Evolutionary conservation across 1,140 invertebrate genomes (phyloP).

Genomic region (Drosophila ambigua): DNA sequence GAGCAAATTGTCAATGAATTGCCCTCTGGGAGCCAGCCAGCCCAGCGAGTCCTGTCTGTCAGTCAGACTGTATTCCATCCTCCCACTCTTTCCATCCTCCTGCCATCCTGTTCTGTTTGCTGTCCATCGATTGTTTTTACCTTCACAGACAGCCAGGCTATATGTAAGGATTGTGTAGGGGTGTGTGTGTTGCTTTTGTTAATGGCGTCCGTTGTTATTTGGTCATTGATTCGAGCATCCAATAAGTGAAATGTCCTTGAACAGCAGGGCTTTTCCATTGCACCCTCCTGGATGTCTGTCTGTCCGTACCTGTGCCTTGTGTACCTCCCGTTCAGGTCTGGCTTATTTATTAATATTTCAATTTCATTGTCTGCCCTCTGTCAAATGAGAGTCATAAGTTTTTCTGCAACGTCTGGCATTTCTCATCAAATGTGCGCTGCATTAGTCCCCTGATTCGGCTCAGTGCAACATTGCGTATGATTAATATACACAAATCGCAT

Average conservation of each 20-base stretch:
- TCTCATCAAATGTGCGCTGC: conserved; percentile 8
- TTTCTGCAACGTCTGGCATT: not conserved
- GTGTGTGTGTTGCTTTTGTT: conserved; percentile 40
- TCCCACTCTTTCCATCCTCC: too few relatives aligned
- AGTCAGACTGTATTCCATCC: conserved; percentile 7
- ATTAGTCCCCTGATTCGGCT: conserved; percentile 47
- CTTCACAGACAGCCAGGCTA: conserved; percentile 18
- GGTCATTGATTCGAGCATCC: conserved; percentile 65
- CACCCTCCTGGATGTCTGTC: not conserved
- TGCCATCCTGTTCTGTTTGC: conserved; percentile 10
- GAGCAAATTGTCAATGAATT: conserved; percentile 70
- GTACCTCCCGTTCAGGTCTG: not conserved
- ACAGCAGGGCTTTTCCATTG: not conserved
- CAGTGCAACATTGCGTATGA: conserved; percentile 70
- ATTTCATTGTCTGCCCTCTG: conserved; percentile 55
- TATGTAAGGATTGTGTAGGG: not conserved
- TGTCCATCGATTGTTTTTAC: conserved; percentile 61
- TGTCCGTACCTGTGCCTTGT: not conserved
- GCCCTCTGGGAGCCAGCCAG: conserved; percentile 24
- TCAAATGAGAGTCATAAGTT: conserved; percentile 63
- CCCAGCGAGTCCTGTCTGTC: not conserved
- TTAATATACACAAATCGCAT: conserved; percentile 74
- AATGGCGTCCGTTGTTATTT: conserved; percentile 44
- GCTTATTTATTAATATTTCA: conserved; percentile 60
- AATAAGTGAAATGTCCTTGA: conserved; percentile 38